phyloP scores from a whole-genome alignment of 1,140 invertebrate species.

The Cyclargus thomasi region DNA sequence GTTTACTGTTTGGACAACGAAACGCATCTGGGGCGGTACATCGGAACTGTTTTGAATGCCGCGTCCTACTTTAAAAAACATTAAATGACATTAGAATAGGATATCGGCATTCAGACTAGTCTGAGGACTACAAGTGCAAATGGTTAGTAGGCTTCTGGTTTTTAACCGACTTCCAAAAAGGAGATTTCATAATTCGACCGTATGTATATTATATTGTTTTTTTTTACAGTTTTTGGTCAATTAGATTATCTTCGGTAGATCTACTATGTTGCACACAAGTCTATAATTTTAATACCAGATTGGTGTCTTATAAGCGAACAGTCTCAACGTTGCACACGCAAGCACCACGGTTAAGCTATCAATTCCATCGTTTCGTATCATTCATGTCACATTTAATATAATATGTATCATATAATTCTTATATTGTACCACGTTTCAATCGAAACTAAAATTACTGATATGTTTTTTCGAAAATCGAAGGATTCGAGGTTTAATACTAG shows the following conservation, averaged over 20 bases:
- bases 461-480: not conserved
- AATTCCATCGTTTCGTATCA: slow-evolving; percentile 24
- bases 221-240: too few species aligned
- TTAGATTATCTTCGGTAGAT: not conserved
- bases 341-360: slow-evolving; percentile 21
- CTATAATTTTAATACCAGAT: slow-evolving; percentile 28
- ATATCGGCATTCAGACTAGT: too few species aligned
- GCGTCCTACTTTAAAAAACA: too few species aligned
- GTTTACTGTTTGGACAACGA: too few species aligned
- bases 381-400: not conserved
- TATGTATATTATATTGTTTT: too few species aligned
- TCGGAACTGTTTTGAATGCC: too few species aligned
- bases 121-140: too few species aligned
- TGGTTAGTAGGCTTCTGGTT: too few species aligned
- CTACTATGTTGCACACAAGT: slow-evolving; percentile 16
- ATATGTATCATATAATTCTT: not conserved
- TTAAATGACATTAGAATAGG: too few species aligned
- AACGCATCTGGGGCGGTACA: too few species aligned
- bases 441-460: not conserved
- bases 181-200: too few species aligned
- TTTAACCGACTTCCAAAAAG: too few species aligned
- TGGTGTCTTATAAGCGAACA: slow-evolving; percentile 32
- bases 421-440: not conserved
- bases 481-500: not conserved
- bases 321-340: slow-evolving; percentile 26